Evolutionary conservation across 2,888 invertebrate species (phyloP), one percentile per base, ranked within the genome.

Genomic region (Nemoura dubitans): DNA sequence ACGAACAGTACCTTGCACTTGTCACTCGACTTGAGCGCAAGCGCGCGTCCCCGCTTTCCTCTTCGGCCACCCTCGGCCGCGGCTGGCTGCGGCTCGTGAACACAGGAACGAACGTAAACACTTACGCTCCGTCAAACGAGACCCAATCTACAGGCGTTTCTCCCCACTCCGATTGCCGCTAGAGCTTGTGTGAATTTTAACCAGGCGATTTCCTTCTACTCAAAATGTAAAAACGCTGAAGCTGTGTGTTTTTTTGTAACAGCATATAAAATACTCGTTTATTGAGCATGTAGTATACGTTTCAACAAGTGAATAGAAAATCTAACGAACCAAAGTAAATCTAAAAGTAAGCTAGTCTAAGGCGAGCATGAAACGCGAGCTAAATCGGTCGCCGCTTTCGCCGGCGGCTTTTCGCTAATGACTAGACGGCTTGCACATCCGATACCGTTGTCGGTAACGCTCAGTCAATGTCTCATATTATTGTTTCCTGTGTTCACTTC

Each of bases 21-120:
- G 94, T 94, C 95, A 93, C 95, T 95, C 95, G 91, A 94, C 94
- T 95, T 95, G 95, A 95, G 95, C 92, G 95, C 94, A 94, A 94
- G 94, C 95, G 94, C 95, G 93, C 91, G 95, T 94, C 87, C 93
- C 94, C 94, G 92, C 92, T 90, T 91, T 90, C 90, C 36, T 36
- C 36, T 36, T 36, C 36, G 36, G 36, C 36, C 36, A 36, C 36
- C 89, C 84, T n/a, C 27, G 59, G 84, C 89, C 76, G 86, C 43
- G 77, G 21, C 80, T 26, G 85, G 43, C 76, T 76, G 88, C 88
- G 89, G 91, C 87, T 85, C 87, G 87, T 92, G 93, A 93, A 93
- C 93, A 93, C 93, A 93, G 93, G 91, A 91, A 90, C 90, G 28
- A 83, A 16, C 83, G n/a, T 16, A 36, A 80, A 7, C 26, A 36